These are phyloP conservation scores for Galleria mellonella DNA, from an alignment of 1,140 invertebrate genomes.

Conservation along the genomic window DNA sequence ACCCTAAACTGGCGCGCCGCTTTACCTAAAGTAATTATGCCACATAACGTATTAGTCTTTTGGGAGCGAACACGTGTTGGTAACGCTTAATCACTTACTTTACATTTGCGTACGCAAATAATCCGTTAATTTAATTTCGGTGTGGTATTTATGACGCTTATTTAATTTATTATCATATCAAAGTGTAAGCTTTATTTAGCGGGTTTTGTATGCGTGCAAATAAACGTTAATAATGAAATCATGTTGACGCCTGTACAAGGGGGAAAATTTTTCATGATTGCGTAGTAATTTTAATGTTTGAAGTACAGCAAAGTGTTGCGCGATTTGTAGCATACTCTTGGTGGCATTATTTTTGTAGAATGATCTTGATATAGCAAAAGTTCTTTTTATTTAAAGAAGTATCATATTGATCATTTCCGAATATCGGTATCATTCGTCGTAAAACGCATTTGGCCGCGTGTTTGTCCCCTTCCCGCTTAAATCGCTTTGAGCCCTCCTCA, in stretches of 20 bases:
- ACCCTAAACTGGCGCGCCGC: constrained; percentile 56
- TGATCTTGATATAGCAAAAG: constrained; percentile 5
- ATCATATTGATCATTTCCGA: constrained; percentile 44
- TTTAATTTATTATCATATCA: constrained; percentile 69
- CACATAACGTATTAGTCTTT: constrained; percentile 70
- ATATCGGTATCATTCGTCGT: constrained; percentile 34
- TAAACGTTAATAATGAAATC: constrained; percentile 61
- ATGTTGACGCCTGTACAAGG: constrained; percentile 41
- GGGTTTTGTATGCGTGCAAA: constrained; percentile 56
- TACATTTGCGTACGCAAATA: constrained; percentile 66
- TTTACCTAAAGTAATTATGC: constrained; percentile 71
- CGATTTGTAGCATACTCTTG: constrained; percentile 4
- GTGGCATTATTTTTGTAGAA: constrained; percentile 10
- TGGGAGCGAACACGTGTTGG: constrained; percentile 61
- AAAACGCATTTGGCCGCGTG: constrained; percentile 39
- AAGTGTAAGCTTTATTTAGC: constrained; percentile 59
- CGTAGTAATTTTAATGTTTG: constrained; percentile 2
- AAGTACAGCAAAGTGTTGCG: background rate
- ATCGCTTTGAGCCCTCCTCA: constrained; percentile 35
- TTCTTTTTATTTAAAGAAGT: constrained; percentile 12
- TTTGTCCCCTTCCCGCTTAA: constrained; percentile 30
- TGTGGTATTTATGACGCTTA: constrained; percentile 60
- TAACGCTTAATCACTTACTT: constrained; percentile 70
- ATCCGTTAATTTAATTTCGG: constrained; percentile 66
- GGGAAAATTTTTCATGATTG: constrained; percentile 54